Evolutionary conservation across 2,113 vertebrate genomes (phyloP), one percentile per base, ranked within the genome.

Genomic region (Bos javanicus): DNA sequence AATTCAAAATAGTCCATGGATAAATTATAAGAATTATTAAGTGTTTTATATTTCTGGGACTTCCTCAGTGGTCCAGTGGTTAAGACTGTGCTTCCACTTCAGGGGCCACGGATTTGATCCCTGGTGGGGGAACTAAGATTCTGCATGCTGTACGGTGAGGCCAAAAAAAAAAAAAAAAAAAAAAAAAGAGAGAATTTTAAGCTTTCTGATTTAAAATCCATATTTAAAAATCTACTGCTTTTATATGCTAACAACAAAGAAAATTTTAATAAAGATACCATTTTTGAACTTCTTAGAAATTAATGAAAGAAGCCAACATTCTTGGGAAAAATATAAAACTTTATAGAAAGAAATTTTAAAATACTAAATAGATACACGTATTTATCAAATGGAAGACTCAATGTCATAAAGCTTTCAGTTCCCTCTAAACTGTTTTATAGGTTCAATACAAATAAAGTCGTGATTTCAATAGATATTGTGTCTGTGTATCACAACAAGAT

Each of bases 11-110:
- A 94, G 94, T 91, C 43, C 39, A 56, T 59, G 39, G 30, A 71
- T 83, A 56, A 93, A 39, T 76, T 93, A 76, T 82, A 97, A 80
- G 62, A 86, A 84, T 85, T 78, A 90, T 62, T 95, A 95, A 95
- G 52, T 88, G 83, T 90, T 84, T 83, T 60, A 30, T 50, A 88
- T 39, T 71, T 39, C 67, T 39, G 36, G 71, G 71, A 76, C 71
- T 76, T 76, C 23, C 71, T 43, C 23, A 25, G 71, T 26, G 71
- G 71, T 76, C 21, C 36, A 76, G 21, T 76, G 36, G 71, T 25
- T 74, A 43, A 43, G 71, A 25, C 71, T 71, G 64, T 23, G 67
- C n/a, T 71, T 71, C 19, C 67, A 71, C n/a, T 71, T 19, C n/a
- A 71, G n/a, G n/a, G 67, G 67, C n/a, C 67, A 71, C 0, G 2